Evolutionary conservation across 2,113 vertebrate genomes (phyloP).

Genomic region (Spizaetus ornatus): DNA sequence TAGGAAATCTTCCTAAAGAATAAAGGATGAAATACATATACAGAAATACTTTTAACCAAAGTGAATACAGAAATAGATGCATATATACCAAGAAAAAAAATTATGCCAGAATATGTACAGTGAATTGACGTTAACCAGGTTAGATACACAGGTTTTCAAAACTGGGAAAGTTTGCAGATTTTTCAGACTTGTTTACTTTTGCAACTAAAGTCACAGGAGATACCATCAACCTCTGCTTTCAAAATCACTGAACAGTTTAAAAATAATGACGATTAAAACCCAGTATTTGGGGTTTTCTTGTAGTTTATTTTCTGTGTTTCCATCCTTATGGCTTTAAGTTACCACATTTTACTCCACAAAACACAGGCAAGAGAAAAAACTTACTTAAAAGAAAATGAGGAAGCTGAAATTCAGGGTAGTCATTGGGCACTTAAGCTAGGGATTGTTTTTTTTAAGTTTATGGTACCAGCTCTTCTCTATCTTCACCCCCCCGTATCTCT

Average conservation of each 20-base stretch:
- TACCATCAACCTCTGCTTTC: not conserved
- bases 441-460: not conserved
- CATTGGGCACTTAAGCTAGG: not conserved
- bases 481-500: fast-evolving
- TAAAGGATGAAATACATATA: not conserved
- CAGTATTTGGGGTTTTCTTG: not conserved
- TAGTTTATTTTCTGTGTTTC: not conserved
- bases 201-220: not conserved
- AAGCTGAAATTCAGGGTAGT: not conserved
- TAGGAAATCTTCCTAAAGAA: not conserved
- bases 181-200: not conserved
- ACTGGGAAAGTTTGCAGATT: not conserved
- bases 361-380: not conserved
- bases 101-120: not conserved
- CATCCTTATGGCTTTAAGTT: not conserved
- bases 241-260: not conserved
- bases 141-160: not conserved
- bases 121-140: not conserved
- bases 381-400: not conserved
- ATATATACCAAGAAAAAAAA: not conserved
- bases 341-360: not conserved
- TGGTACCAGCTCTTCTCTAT: not conserved
- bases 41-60: not conserved
- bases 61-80: not conserved
- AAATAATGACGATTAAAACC: not conserved